Percentiles rank a stretch among this genome's conserved stretches.
These are phyloP conservation scores for Oscheius sp. DNA, from an alignment of 2,888 invertebrate species.

Conservation along the genomic window DNA sequence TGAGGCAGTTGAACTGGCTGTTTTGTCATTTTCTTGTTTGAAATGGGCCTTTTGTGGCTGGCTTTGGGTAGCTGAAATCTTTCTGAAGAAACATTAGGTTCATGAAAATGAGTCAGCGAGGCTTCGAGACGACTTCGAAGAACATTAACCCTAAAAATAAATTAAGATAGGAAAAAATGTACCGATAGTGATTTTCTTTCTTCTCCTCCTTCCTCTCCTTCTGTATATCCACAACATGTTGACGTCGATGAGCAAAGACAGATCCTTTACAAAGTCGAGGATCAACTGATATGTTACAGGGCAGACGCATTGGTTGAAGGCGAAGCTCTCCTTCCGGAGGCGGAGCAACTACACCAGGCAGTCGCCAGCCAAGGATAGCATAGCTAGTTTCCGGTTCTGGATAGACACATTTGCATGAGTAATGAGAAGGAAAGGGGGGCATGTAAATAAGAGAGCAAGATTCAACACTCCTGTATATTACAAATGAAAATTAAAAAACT, in stretches of 20 bases:
- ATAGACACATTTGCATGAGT: slow-evolving; percentile 9
- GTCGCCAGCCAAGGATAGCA: slow-evolving; percentile 27
- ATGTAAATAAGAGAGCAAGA: too few species aligned
- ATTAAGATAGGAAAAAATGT: background rate
- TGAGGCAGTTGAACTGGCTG: slow-evolving; percentile 20
- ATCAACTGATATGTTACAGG: slow-evolving; percentile 49
- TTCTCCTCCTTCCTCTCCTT: too few species aligned
- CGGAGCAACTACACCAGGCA: slow-evolving; percentile 44
- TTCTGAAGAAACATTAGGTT: background rate
- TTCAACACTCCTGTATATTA: too few species aligned
- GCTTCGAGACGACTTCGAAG: slow-evolving; percentile 22
- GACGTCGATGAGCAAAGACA: slow-evolving; percentile 56
- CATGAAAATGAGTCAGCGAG: slow-evolving; percentile 13
- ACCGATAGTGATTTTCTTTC: background rate
- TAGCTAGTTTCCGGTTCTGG: slow-evolving; percentile 18
- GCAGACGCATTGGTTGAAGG: slow-evolving; percentile 28
- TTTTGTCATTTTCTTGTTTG: background rate
- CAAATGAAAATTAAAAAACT: too few species aligned
- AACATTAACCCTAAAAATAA: slow-evolving; percentile 21
- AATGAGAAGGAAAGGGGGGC: too few species aligned
- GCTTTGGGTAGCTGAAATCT: background rate
- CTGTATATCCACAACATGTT: slow-evolving; percentile 6
- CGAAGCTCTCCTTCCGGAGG: slow-evolving; percentile 39
- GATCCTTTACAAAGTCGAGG: slow-evolving; percentile 62
- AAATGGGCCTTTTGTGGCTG: background rate